phyloP scores from a whole-genome alignment of 2,113 vertebrate species.

The Cynocephalus volans region DNA sequence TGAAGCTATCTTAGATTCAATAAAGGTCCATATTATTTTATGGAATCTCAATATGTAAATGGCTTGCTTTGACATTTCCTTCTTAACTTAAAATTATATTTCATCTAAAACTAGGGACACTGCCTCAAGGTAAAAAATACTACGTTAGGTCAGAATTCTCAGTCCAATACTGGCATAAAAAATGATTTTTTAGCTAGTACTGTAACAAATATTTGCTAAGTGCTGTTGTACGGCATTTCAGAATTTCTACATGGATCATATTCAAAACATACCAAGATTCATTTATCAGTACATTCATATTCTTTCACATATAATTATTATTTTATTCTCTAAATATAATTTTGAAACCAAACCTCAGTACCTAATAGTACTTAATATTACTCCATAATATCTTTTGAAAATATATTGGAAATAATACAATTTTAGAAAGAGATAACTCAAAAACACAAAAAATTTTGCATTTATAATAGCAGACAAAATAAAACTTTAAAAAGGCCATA shows the following conservation, averaged over 20 bases:
- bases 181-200: not conserved
- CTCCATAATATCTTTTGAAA: not conserved
- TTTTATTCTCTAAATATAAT: conserved; percentile 20
- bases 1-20: not conserved
- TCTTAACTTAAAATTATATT: conserved; percentile 14
- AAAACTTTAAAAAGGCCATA: not conserved
- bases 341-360: not conserved
- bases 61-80: not conserved
- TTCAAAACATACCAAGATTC: not conserved
- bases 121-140: not conserved
- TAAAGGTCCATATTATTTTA: not conserved
- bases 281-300: not conserved
- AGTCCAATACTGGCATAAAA: not conserved
- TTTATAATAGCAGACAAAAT: not conserved
- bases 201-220: not conserved
- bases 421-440: not conserved
- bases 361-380: not conserved
- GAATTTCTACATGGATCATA: not conserved
- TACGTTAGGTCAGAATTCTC: not conserved
- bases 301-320: not conserved
- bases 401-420: not conserved
- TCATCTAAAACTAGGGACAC: not conserved
- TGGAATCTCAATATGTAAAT: not conserved
- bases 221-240: not conserved
- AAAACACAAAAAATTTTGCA: conserved; percentile 24